phyloP scores from a whole-genome alignment of 2,113 vertebrate species.

The Aramus guarauna region DNA sequence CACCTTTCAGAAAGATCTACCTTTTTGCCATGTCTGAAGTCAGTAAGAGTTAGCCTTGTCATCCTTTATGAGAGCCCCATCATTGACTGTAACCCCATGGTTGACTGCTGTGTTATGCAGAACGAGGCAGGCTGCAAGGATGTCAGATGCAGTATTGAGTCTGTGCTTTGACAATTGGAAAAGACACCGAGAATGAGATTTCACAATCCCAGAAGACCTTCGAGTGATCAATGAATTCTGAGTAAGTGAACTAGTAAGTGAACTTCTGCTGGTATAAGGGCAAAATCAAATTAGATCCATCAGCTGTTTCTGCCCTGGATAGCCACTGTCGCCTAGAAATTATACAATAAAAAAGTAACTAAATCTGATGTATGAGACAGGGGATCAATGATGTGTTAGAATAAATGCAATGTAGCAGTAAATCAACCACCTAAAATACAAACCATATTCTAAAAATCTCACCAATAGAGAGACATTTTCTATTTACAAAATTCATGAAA shows the following conservation, averaged over 20 bases:
- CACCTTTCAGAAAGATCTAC: conserved; percentile 18
- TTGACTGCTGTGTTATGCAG: conserved; percentile 24
- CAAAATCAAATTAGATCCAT: conserved; percentile 55
- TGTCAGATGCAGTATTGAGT: background rate
- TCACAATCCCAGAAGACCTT: conserved; percentile 45
- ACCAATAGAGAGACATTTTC: background rate
- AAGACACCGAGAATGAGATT: conserved; percentile 27
- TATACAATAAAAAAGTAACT: conserved; percentile 33
- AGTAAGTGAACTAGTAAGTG: conserved; percentile 52
- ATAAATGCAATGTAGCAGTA: conserved; percentile 51
- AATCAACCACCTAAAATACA: conserved; percentile 28
- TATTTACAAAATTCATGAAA: conserved; percentile 11
- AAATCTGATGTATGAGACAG: conserved; percentile 27
- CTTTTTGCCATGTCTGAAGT: conserved; percentile 18
- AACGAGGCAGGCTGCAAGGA: background rate
- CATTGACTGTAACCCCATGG: conserved; percentile 31
- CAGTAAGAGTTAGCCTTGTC: conserved; percentile 47
- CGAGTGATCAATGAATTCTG: conserved; percentile 48
- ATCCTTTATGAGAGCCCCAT: conserved; percentile 30
- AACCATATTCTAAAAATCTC: background rate
- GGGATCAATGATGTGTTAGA: background rate
- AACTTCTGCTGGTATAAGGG: conserved; percentile 47
- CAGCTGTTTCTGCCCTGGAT: conserved; percentile 30
- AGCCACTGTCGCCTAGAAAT: conserved; percentile 24
- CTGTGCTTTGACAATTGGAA: conserved; percentile 46